Base-by-base conservation (phyloP, 2,888 invertebrate genomes). In the Megaustenia siamemsis region DNA sequence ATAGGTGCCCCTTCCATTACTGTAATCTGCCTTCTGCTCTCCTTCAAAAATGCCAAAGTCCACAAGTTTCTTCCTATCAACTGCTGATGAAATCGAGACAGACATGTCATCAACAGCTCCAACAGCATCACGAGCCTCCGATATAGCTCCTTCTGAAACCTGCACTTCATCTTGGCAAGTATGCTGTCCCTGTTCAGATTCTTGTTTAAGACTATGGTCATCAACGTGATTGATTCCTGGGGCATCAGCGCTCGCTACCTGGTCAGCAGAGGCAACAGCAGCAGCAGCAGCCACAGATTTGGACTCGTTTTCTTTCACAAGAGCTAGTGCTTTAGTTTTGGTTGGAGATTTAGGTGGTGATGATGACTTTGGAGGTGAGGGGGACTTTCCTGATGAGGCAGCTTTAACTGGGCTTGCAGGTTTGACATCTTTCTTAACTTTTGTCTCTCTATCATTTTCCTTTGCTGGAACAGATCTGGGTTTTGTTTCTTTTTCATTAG, bases 41-140 rank as follows among this genome's bases (percentile, higher is more conserved):
- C 18, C 32, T 32, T 73, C 73, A 88, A 91, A 91, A 68, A 91
- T 89, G 3, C 91, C 91, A 63, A 91, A 83, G 45, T 91, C 91
- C 75, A 86, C 87, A 81, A 91, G 88, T 56, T 88, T 87, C 49
- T 89, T 83, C 77, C 77, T 75, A 56, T 82, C 53, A 45, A 82
- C 45, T 56, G 79, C 24, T 56, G 82, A 43, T 86, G 78, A 87
- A 63, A 87, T 84, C 3, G 83, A 82, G 28, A 69, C 68, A 28
- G 66, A 15, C 38, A 68, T 76, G 49, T 84, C 43, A 75, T 84
- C 79, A 73, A 73, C 69, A 43, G 66, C 53, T 53, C 68, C 66
- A 2, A 69, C 49, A n/a, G 68, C 80, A 80, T 45, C 49, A 35
- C 68, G 69, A 18, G 45, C 53, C 53, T 68, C 69, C 38, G 69